A percentile compares a stretch with the other conserved stretches of the same genome.
Evolutionary conservation across 2,797 vertebrate genomes (phyloP).

Genomic region (Glossophaga mutica): DNA sequence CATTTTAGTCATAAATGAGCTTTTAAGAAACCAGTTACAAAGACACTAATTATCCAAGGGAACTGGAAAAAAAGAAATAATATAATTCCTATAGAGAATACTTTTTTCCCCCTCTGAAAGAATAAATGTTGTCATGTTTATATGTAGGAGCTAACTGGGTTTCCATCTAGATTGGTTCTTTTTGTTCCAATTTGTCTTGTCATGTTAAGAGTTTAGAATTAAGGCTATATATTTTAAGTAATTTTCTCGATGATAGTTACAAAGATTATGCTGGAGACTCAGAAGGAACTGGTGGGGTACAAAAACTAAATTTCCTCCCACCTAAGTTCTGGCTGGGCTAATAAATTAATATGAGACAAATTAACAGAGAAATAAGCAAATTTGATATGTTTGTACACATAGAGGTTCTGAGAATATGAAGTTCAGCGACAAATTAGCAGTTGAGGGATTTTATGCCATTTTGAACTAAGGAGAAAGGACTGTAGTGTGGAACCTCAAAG

Average conservation of each 20-base stretch:
- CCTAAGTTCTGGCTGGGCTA: not conserved
- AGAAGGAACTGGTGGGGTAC: not conserved
- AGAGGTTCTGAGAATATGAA: not conserved
- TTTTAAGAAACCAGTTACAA: not conserved
- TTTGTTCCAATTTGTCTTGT: not conserved
- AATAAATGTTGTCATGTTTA: not conserved
- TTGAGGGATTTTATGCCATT: not conserved
- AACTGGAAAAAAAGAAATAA: not conserved
- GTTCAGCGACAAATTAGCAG: not conserved
- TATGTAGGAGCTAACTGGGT: not conserved
- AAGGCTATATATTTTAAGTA: not conserved
- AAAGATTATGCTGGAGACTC: not conserved
- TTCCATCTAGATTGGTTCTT: not conserved
- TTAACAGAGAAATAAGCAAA: not conserved
- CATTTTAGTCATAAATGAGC: not conserved
- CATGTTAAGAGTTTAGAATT: slow-evolving; percentile 8
- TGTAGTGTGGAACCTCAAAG: not conserved
- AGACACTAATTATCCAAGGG: not conserved
- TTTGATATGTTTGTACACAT: not conserved
- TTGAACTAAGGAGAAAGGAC: not conserved
- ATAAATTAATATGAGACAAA: not conserved
- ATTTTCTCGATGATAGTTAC: not conserved
- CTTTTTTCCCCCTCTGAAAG: not conserved
- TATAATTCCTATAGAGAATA: not conserved
- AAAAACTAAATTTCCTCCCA: not conserved